Evolutionary conservation across 2,797 vertebrate species (phyloP).

Genomic region (Scomberomorus guttatus): DNA sequence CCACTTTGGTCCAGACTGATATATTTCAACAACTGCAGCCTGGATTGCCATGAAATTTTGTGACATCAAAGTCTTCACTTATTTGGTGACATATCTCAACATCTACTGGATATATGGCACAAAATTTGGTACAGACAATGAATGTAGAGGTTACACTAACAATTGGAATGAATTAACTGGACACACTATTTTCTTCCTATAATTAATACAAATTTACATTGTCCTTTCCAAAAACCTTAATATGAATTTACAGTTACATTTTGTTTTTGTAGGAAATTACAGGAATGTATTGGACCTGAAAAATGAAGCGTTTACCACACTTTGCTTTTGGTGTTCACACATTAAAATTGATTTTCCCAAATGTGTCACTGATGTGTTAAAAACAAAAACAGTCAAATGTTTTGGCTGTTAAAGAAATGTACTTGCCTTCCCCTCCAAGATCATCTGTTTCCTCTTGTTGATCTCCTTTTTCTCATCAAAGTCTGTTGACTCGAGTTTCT

Average conservation of each 20-base stretch:
- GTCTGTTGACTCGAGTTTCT: conserved; percentile 94
- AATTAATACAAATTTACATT: background rate
- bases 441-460: conserved; percentile 96
- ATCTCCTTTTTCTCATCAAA: conserved; percentile 98
- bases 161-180: background rate
- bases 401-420: background rate
- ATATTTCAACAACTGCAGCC: no score
- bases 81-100: no score
- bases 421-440: conserved; percentile 94
- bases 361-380: background rate
- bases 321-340: background rate
- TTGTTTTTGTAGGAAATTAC: background rate
- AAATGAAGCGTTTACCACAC: background rate
- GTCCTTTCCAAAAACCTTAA: background rate
- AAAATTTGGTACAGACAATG: no score
- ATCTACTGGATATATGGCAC: no score
- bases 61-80: no score
- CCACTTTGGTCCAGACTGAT: no score
- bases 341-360: background rate
- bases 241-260: background rate
- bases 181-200: background rate
- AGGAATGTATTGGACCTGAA: background rate
- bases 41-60: no score
- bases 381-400: background rate
- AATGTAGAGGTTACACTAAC: no score